Conservation (phyloP, 2,797 vertebrate species). For the Coendou prehensilis region DNA sequence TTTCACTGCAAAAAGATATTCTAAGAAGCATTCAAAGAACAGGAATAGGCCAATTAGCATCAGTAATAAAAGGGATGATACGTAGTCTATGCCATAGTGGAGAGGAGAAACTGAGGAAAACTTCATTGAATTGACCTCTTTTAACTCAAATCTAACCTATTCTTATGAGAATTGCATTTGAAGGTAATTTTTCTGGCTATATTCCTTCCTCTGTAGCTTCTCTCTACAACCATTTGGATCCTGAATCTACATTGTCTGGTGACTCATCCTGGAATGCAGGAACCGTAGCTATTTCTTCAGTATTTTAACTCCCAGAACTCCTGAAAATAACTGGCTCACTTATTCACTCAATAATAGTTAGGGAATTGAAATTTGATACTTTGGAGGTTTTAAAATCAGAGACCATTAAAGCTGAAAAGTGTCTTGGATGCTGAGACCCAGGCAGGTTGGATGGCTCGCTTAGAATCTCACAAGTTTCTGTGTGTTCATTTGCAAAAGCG, state of each 20-base stretch:
- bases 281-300: not conserved
- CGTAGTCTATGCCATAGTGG: not conserved
- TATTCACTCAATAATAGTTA: not conserved
- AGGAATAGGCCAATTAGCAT: not conserved
- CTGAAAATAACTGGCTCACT: not conserved
- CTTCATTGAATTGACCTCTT: not conserved
- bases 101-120: not conserved
- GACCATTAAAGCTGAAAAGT: not conserved
- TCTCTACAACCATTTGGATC: not conserved
- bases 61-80: not conserved
- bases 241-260: not conserved
- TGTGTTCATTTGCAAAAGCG: not conserved
- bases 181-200: not conserved
- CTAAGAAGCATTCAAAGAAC: not conserved
- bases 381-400: not conserved
- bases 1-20: slow-evolving; percentile 10
- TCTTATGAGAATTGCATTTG: not conserved
- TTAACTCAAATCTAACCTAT: not conserved
- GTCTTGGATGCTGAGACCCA: not conserved
- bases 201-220: not conserved
- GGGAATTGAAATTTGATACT: slow-evolving; percentile 57
- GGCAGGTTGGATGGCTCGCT: not conserved
- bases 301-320: not conserved
- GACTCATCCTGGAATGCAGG: not conserved
- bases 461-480: not conserved